phyloP scores from a whole-genome alignment of 2,113 vertebrate species.

The Caranx ignobilis region DNA sequence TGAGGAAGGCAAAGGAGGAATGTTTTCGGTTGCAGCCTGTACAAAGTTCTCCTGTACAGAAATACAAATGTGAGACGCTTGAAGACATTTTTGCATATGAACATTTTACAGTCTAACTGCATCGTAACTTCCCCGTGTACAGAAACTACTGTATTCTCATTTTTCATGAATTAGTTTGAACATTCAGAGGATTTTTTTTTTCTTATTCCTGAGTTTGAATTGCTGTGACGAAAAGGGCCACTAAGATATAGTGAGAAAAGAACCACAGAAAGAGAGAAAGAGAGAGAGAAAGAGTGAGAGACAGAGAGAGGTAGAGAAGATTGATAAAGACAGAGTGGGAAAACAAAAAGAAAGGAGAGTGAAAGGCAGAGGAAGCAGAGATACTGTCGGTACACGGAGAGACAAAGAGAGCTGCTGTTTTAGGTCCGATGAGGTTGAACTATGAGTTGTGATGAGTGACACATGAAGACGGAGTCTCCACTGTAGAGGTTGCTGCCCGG shows the following conservation, averaged over 20 bases:
- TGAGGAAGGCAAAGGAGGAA: conserved; percentile 95
- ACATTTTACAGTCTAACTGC: conserved; percentile 93
- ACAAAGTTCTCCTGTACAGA: conserved; percentile 91
- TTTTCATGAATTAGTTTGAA: conserved; percentile 95
- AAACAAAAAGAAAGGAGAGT: conserved; percentile 46
- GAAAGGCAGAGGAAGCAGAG: conserved; percentile 78
- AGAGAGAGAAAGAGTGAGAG: conserved; percentile 62
- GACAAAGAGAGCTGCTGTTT: conserved; percentile 72
- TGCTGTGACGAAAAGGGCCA: conserved; percentile 94
- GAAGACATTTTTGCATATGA: conserved; percentile 95
- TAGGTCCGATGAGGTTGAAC: conserved; percentile 94
- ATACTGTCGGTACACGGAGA: conserved; percentile 66
- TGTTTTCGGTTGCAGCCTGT: conserved; percentile 90
- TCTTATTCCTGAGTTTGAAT: conserved; percentile 96
- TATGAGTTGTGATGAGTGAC: conserved; percentile 79
- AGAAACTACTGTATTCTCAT: conserved; percentile 91
- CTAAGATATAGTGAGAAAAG: conserved; percentile 81
- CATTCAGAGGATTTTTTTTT: conserved; percentile 93
- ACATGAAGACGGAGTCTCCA: conserved; percentile 87
- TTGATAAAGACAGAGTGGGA: conserved; percentile 75
- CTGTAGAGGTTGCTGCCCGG: conserved; percentile 81
- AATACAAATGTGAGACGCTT: conserved; percentile 91
- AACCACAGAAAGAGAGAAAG: conserved; percentile 69
- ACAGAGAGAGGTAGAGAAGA: conserved; percentile 80
- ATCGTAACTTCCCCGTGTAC: conserved; percentile 91